Conservation (phyloP, 2,113 vertebrate species). For the Alligator mississippiensis region DNA sequence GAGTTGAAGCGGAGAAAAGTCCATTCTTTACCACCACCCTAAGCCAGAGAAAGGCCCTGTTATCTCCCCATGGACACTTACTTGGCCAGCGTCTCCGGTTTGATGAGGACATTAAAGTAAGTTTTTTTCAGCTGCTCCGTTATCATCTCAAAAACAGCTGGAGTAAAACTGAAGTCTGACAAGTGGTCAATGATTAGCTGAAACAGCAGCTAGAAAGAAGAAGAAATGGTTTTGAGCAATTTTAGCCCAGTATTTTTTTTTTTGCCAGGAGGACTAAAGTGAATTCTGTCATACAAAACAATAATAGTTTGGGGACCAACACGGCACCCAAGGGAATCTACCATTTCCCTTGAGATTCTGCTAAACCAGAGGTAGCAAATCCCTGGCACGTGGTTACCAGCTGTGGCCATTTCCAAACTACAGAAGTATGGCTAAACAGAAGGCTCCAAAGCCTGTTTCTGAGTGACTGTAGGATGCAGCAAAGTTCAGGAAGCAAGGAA, state of each 20-base stretch:
- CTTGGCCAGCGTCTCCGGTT: constrained; percentile 93
- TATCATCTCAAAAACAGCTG: constrained; percentile 95
- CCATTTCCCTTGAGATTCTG: too few species aligned
- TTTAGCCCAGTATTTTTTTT: neutral
- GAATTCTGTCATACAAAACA: neutral
- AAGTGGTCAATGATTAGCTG: constrained; percentile 95
- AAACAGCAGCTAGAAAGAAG: constrained; percentile 86
- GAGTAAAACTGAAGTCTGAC: constrained; percentile 88
- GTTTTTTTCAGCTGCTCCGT: constrained; percentile 95
- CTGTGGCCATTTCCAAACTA: too few species aligned
- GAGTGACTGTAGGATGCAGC: too few species aligned
- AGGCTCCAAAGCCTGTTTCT: too few species aligned
- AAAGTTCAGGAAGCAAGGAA: too few species aligned
- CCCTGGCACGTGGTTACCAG: too few species aligned
- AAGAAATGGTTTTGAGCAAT: neutral
- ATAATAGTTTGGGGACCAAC: too few species aligned
- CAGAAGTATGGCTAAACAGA: too few species aligned
- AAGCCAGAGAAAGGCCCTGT: neutral
- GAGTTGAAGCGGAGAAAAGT: neutral
- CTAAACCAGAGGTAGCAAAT: too few species aligned
- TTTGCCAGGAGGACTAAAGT: neutral
- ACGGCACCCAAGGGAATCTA: too few species aligned
- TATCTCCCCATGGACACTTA: constrained; percentile 76
- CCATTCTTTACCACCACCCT: neutral
- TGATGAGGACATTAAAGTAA: constrained; percentile 97